These are phyloP conservation scores for Rhabdomys dilectus DNA, from an alignment of 2,113 vertebrate genomes.

Conservation along the genomic window DNA sequence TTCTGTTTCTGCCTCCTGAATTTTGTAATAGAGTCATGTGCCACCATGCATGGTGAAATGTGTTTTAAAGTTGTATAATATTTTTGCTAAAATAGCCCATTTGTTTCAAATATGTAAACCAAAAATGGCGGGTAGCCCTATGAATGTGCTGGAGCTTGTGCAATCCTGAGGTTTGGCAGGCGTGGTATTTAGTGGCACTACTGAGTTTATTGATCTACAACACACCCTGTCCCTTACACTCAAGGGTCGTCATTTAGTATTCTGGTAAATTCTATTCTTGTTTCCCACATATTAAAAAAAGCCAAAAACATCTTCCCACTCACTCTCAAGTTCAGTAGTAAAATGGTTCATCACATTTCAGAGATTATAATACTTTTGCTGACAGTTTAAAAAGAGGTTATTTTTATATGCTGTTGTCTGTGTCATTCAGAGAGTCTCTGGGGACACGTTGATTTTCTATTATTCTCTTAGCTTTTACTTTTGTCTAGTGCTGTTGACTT, in stretches of 20 bases:
- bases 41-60: not conserved
- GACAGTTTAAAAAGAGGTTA: conserved; percentile 43
- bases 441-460: not conserved
- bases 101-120: conserved; percentile 33
- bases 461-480: not conserved
- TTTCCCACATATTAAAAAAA: not conserved
- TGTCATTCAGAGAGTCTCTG: conserved; percentile 30
- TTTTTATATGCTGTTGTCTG: conserved; percentile 69
- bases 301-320: not conserved
- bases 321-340: conserved; percentile 3
- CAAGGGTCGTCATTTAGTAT: not conserved
- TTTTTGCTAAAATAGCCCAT: not conserved
- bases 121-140: not conserved
- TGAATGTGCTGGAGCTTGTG: not conserved
- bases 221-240: not conserved
- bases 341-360: not conserved
- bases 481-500: not conserved
- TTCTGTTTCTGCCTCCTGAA: not conserved
- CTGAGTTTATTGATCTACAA: not conserved
- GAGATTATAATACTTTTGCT: conserved; percentile 10
- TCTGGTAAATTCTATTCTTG: not conserved
- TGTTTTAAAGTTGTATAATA: conserved; percentile 11
- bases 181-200: not conserved
- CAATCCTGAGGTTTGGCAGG: not conserved
- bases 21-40: not conserved